A percentile compares a stretch with the other conserved stretches of the same genome.
These are phyloP conservation scores for Sebastes iracundus DNA, from an alignment of 2,797 vertebrate species.

Conservation along the genomic window DNA sequence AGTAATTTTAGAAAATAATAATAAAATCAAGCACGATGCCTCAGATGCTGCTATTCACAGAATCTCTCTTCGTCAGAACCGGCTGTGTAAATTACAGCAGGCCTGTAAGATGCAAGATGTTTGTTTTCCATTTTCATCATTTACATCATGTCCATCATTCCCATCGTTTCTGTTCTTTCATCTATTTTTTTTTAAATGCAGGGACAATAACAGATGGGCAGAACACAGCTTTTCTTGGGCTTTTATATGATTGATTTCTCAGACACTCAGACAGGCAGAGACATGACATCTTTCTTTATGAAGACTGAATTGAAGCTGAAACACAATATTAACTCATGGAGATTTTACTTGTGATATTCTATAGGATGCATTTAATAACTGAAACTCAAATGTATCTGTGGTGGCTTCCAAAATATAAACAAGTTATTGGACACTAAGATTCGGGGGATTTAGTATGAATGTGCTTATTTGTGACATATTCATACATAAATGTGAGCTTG, in stretches of 20 bases:
- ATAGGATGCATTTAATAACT: background rate
- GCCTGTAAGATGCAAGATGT: background rate
- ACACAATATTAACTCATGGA: background rate
- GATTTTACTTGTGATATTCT: background rate
- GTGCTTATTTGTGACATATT: background rate
- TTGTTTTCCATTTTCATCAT: conserved; percentile 4
- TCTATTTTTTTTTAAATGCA: background rate
- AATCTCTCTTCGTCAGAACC: background rate
- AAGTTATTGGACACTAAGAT: background rate
- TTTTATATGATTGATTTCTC: conserved; percentile 2
- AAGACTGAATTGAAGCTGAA: background rate
- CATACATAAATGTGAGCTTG: background rate
- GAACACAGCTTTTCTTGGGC: background rate
- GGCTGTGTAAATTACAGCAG: background rate
- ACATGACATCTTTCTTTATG: background rate
- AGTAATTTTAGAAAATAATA: background rate
- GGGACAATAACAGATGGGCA: background rate
- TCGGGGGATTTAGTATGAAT: background rate
- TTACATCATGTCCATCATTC: background rate
- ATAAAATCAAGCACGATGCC: background rate
- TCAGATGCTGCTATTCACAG: background rate
- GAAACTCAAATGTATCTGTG: background rate
- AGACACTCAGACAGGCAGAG: background rate
- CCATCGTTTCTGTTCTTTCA: background rate
- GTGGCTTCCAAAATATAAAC: background rate